phyloP scores from a whole-genome alignment of 2,888 invertebrate species.

The Coelogynopora nodosa region DNA sequence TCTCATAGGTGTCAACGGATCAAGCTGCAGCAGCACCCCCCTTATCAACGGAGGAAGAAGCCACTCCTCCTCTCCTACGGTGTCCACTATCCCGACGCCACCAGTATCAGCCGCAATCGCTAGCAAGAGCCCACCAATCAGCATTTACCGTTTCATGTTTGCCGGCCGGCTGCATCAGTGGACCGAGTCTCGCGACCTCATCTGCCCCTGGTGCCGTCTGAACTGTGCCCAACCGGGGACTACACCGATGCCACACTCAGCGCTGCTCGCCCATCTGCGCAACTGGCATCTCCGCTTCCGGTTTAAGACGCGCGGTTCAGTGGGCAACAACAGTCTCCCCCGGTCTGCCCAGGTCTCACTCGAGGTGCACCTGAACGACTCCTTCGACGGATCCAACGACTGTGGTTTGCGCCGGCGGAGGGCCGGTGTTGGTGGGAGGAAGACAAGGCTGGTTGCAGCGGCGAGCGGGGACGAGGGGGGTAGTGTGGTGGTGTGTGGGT shows the following conservation, averaged over 20 bases:
- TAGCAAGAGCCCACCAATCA: no score
- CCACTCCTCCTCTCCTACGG: no score
- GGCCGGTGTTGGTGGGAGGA: no score
- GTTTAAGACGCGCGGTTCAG: constrained; percentile 65
- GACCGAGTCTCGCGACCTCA: constrained; percentile 64
- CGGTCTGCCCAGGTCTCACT: constrained; percentile 62
- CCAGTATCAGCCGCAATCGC: no score
- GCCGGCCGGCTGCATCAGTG: constrained; percentile 40
- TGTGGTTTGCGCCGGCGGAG: constrained; percentile 63
- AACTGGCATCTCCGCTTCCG: constrained; percentile 86
- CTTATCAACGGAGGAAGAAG: no score
- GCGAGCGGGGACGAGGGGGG: not conserved
- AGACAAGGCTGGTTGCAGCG: not conserved
- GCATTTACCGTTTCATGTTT: constrained; percentile 34
- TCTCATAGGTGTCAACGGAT: not conserved
- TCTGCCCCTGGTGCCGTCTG: constrained; percentile 91
- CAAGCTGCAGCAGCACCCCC: not conserved
- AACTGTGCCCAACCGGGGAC: constrained; percentile 80
- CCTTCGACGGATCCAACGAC: constrained; percentile 88
- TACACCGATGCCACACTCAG: no score
- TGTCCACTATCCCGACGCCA: no score
- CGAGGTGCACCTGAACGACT: constrained; percentile 88
- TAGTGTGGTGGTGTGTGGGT: not conserved
- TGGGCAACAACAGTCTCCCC: not conserved
- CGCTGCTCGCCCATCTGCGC: constrained; percentile 85